These are phyloP conservation scores for Ammospiza maritima DNA, from an alignment of 2,797 vertebrate species.

Conservation along the genomic window DNA sequence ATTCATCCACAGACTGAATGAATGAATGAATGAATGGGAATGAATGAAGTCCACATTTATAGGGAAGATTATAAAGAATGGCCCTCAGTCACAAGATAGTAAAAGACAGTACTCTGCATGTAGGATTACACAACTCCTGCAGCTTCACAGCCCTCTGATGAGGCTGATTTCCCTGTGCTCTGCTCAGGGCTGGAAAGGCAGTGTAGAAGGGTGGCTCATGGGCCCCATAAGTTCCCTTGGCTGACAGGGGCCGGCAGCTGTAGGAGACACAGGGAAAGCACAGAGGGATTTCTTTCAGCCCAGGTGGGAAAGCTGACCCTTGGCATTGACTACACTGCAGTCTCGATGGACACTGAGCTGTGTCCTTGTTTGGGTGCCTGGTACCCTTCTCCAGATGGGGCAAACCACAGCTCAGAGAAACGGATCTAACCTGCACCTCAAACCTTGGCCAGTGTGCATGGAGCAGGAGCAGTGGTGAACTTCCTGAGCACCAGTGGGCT, in stretches of 20 bases:
- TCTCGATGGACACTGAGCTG: not conserved
- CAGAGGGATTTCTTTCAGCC: not conserved
- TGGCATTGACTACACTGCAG: fast-evolving
- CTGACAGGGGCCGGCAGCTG: not conserved
- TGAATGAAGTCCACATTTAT: not conserved
- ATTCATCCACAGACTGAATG: not conserved
- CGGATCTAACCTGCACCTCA: not conserved
- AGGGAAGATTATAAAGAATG: not conserved
- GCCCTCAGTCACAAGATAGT: not conserved
- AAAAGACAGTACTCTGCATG: not conserved
- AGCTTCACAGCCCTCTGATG: not conserved
- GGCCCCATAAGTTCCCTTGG: not conserved
- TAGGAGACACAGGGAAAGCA: not conserved
- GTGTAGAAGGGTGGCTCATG: not conserved
- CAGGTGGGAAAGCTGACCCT: not conserved
- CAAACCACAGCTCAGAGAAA: not conserved
- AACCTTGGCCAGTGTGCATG: not conserved
- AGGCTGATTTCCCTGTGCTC: not conserved
- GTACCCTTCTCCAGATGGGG: not conserved
- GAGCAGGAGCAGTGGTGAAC: not conserved
- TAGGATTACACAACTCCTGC: not conserved
- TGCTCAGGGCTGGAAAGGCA: not conserved
- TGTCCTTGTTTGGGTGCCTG: not conserved
- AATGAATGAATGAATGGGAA: not conserved
- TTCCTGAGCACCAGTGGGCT: not conserved